Base-by-base conservation (phyloP, 2,888 invertebrate species). In the Acleris emargana region DNA sequence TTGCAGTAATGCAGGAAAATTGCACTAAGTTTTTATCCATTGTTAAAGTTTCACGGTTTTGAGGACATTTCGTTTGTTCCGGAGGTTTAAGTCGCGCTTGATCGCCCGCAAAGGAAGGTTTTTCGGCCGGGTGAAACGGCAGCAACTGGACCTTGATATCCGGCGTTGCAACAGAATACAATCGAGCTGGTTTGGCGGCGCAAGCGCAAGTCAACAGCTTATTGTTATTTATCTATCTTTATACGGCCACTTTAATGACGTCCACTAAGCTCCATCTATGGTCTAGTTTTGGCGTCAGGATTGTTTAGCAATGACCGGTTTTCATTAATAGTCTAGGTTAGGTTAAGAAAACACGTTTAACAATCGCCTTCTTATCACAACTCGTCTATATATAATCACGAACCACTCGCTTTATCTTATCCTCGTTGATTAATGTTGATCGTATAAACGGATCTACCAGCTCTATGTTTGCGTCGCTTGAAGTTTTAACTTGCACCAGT, bases 71-170 rank as follows among this genome's bases (percentile, higher is more conserved):
- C 32, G 28, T 60, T 55, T 60, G 59, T 58, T 63, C 22, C 32
- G 22, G 58, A 42, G 51, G 67, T 74, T 73, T 71, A 68, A 70
- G 72, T 73, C 67, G 75, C 76, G 78, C 71, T 75, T 69, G 73
- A 75, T 71, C 66, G 73, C 63, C 58, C 68, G 45, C 61, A 68
- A 71, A 74, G 73, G 83, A 85, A 87, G 87, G 83, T 83, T 85
- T 88, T 87, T 86, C 82, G 83, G 77, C 77, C 73, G 77, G 86
- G 89, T 89, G 89, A 88, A 90, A 90, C 89, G 83, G 80, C 75
- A 75, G 78, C 86, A 91, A 91, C 81, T 88, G 86, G 91, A 88
- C 91, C 91, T 91, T 91, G 91, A 88, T 91, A 85, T 91, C 90
- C 91, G 89, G 84, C 75, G 81, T 88, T 88, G 82, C 88, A 78